Evolutionary conservation across 2,888 invertebrate genomes (phyloP).

Genomic region (Tyria jacobaeae): DNA sequence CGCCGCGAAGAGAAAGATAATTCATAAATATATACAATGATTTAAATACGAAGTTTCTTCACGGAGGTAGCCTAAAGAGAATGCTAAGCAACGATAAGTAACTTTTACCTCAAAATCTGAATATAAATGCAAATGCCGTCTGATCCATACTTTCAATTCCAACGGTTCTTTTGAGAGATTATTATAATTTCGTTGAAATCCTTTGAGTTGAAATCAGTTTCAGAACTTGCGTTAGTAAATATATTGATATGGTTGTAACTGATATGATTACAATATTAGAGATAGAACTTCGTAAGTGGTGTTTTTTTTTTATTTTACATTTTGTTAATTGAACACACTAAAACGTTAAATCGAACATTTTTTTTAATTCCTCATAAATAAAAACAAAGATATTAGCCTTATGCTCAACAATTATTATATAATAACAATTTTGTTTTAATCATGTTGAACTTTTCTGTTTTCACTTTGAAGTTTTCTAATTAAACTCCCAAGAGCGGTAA

Average conservation of each 20-base stretch:
- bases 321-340: too few species aligned
- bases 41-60: constrained; percentile 43
- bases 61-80: constrained; percentile 52
- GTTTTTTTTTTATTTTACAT: too few species aligned
- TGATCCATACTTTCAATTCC: constrained; percentile 81
- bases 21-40: constrained; percentile 42
- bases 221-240: constrained; percentile 71
- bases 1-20: constrained; percentile 35
- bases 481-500: too few species aligned
- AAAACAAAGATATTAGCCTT: too few species aligned
- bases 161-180: constrained; percentile 77
- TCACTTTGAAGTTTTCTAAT: too few species aligned
- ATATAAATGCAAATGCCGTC: constrained; percentile 82
- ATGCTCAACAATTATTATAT: too few species aligned
- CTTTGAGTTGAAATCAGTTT: constrained; percentile 73
- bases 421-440: too few species aligned
- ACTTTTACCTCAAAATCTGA: constrained; percentile 78
- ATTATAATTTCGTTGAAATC: constrained; percentile 81
- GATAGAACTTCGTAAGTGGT: not conserved
- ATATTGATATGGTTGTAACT: constrained; percentile 49
- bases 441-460: too few species aligned
- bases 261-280: not conserved
- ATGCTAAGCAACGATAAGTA: constrained; percentile 75
- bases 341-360: too few species aligned
- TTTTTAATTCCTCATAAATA: too few species aligned